These are phyloP conservation scores for Acridotheres tristis DNA, from an alignment of 2,797 vertebrate genomes.

Conservation along the genomic window DNA sequence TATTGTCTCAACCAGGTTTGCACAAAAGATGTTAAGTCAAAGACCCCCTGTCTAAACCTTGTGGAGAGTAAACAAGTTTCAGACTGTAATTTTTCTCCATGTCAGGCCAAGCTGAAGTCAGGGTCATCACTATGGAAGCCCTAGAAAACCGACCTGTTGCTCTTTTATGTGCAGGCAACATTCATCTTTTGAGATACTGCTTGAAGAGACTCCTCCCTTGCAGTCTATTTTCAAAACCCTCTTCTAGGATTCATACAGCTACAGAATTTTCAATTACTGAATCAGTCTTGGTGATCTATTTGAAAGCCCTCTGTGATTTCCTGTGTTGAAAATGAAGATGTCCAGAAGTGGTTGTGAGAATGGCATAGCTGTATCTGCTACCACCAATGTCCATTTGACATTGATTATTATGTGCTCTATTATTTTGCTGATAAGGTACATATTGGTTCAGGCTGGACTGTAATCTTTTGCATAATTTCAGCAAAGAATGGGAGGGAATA, in stretches of 20 bases:
- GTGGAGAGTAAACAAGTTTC: background rate
- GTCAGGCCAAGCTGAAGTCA: background rate
- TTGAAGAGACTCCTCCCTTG: background rate
- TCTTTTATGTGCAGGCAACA: fast-evolving
- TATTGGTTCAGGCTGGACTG: background rate
- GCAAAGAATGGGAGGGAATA: background rate
- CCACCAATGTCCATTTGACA: slow-evolving; percentile 27
- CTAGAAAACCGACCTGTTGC: background rate
- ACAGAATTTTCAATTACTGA: background rate
- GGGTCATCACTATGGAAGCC: background rate
- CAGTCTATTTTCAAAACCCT: background rate
- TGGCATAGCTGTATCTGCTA: background rate
- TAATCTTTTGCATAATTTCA: slow-evolving; percentile 58
- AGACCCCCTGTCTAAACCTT: background rate
- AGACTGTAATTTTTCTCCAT: background rate
- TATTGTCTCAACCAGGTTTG: background rate
- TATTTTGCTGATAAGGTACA: slow-evolving; percentile 44
- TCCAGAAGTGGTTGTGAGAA: slow-evolving; percentile 7
- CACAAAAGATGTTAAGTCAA: fast-evolving
- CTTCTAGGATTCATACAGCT: background rate
- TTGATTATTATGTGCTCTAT: slow-evolving; percentile 23
- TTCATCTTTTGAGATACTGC: background rate
- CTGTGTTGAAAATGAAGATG: slow-evolving; percentile 31
- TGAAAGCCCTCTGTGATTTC: background rate
- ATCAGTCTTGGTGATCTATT: background rate